These are phyloP conservation scores for Pachycephala philippinensis DNA, from an alignment of 2,113 vertebrate genomes.

Conservation along the genomic window DNA sequence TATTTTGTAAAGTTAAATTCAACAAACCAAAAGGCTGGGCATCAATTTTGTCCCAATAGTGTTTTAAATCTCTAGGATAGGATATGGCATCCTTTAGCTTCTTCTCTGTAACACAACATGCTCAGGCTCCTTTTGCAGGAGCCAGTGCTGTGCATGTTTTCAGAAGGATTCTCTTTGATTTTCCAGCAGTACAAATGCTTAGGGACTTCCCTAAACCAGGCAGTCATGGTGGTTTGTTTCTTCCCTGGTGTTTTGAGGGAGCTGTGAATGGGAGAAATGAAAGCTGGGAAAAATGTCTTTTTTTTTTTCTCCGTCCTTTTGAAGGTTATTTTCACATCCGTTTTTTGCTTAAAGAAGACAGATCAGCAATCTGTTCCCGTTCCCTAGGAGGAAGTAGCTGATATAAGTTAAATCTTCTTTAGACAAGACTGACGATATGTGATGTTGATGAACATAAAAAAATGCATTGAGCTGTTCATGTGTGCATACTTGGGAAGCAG, in stretches of 20 bases:
- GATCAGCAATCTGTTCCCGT: neutral
- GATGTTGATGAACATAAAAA: neutral
- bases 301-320: neutral
- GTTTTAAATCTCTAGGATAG: neutral
- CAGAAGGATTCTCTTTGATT: neutral
- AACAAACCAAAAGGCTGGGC: rapidly evolving
- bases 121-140: neutral
- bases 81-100: neutral
- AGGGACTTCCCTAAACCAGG: neutral
- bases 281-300: neutral
- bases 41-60: neutral
- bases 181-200: neutral
- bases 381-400: neutral
- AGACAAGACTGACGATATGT: neutral
- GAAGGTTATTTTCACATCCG: neutral
- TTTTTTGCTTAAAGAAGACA: neutral
- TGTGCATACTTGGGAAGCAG: neutral
- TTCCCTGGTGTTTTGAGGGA: neutral
- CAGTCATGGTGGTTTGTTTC: rapidly evolving
- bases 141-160: neutral
- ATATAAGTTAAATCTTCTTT: neutral
- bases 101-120: neutral
- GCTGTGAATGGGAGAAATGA: neutral
- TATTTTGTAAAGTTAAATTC: neutral
- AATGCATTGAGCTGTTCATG: neutral